These are phyloP conservation scores for Melanotaenia duboulayi DNA, from an alignment of 2,113 vertebrate species.

Conservation along the genomic window DNA sequence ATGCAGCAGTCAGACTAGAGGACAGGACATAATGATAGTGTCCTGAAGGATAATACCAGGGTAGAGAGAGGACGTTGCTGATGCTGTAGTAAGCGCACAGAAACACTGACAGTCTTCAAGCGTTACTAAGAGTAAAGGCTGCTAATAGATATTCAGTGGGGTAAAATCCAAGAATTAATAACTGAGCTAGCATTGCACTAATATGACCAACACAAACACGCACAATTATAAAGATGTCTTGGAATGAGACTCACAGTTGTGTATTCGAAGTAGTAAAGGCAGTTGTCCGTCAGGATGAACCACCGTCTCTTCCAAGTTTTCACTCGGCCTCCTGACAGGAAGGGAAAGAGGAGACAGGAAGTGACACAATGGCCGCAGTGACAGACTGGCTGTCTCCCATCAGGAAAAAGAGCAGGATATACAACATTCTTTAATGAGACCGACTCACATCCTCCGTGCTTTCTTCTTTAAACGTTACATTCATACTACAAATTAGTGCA, in stretches of 20 bases:
- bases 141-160: neutral
- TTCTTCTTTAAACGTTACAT: neutral
- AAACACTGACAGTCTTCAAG: slow-evolving; percentile 23
- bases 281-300: slow-evolving; percentile 97
- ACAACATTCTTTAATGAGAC: slow-evolving; percentile 16
- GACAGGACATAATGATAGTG: slow-evolving; percentile 66
- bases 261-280: slow-evolving; percentile 97
- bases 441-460: neutral
- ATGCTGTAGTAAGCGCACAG: slow-evolving; percentile 54
- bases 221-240: neutral
- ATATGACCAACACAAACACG: neutral
- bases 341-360: slow-evolving; percentile 61
- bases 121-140: slow-evolving; percentile 1
- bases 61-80: slow-evolving; percentile 63
- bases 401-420: slow-evolving; percentile 49
- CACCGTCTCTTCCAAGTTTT: slow-evolving; percentile 96
- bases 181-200: neutral
- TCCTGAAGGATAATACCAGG: slow-evolving; percentile 69
- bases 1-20: slow-evolving; percentile 54
- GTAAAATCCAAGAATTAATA: neutral
- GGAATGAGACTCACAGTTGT: slow-evolving; percentile 89
- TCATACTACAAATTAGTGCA: neutral
- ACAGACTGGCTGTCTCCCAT: slow-evolving; percentile 61
- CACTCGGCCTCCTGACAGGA: slow-evolving; percentile 84
- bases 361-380: slow-evolving; percentile 50